These are phyloP conservation scores for Paramormyrops hopkinsi DNA, from an alignment of 2,797 vertebrate genomes.

Conservation along the genomic window DNA sequence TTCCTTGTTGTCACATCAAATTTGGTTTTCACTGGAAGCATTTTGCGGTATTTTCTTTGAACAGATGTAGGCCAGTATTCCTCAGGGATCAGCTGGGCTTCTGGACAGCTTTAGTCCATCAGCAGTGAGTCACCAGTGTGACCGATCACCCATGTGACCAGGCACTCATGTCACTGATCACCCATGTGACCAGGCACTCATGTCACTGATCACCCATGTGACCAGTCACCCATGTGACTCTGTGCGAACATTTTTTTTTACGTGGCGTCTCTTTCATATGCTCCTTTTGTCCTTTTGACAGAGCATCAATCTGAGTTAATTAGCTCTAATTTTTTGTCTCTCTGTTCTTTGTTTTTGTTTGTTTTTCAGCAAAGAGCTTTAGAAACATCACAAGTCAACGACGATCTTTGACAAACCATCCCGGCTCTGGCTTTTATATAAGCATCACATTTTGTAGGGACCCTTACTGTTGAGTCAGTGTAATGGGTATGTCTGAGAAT, in stretches of 20 bases:
- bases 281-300: neutral
- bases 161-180: neutral
- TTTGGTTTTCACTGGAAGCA: neutral
- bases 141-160: neutral
- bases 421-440: neutral
- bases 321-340: neutral
- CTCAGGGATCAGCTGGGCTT: neutral
- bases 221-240: neutral
- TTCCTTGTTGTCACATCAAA: conserved; percentile 11
- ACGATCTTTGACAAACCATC: neutral
- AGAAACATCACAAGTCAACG: neutral
- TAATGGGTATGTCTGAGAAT: neutral
- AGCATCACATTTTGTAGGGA: neutral
- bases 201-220: neutral
- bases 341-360: neutral
- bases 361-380: neutral
- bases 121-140: neutral
- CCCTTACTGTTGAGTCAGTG: neutral
- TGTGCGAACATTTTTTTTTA: neutral
- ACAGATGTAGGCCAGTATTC: neutral
- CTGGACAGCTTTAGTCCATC: neutral
- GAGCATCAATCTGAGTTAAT: neutral
- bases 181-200: neutral
- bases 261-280: neutral
- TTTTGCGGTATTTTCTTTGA: neutral